phyloP scores from a whole-genome alignment of 2,888 invertebrate species.

The Podabrus alpinus region DNA sequence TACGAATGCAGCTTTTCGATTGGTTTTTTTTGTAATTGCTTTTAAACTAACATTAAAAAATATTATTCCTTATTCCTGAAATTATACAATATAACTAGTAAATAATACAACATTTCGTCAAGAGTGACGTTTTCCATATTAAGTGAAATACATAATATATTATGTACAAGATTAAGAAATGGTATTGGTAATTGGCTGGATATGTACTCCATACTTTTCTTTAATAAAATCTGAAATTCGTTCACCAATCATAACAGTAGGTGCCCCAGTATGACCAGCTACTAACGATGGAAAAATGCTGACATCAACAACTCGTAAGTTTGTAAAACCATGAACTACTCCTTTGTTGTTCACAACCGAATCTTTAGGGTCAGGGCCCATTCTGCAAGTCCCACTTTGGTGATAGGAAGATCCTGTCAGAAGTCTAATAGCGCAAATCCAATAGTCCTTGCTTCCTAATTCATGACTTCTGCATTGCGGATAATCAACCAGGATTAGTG shows the following conservation, averaged over 20 bases:
- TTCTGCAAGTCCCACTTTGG: conserved; percentile 71
- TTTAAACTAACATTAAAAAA: too few species aligned
- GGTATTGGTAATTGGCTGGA: background rate
- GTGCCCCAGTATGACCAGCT: conserved; percentile 59
- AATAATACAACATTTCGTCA: too few species aligned
- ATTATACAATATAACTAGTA: too few species aligned
- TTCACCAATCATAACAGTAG: conserved; percentile 60
- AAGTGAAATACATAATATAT: too few species aligned
- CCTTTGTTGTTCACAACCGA: background rate
- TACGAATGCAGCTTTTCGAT: too few species aligned
- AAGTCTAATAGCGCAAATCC: conserved; percentile 65
- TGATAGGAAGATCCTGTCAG: conserved; percentile 74
- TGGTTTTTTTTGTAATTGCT: too few species aligned
- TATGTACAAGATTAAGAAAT: background rate
- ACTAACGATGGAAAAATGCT: conserved; percentile 60
- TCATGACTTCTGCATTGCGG: conserved; percentile 61
- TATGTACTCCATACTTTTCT: background rate
- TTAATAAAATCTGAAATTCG: conserved; percentile 55
- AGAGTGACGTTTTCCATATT: too few species aligned
- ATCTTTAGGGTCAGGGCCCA: conserved; percentile 60
- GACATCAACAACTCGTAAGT: conserved; percentile 59
- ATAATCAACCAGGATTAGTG: conserved; percentile 61
- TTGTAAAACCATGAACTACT: conserved; percentile 51
- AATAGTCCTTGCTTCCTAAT: conserved; percentile 69
- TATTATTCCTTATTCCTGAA: too few species aligned